Evolutionary conservation across 1,140 invertebrate species (phyloP).

Genomic region (Drosophila parabipectinata): DNA sequence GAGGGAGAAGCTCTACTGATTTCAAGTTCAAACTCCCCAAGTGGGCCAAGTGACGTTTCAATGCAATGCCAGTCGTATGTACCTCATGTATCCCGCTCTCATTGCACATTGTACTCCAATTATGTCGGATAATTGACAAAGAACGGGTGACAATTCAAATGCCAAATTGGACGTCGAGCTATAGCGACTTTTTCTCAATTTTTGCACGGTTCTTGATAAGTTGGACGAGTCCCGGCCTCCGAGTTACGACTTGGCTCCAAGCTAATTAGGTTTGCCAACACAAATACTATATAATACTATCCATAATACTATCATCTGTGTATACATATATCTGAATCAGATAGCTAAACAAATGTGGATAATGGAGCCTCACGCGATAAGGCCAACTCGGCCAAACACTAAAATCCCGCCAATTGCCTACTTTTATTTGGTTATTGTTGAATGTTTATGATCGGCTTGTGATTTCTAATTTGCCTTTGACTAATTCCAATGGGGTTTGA

Average conservation of each 20-base stretch:
- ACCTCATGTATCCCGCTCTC: slow-evolving; percentile 4
- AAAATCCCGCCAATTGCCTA: neutral
- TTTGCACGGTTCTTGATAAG: slow-evolving; percentile 47
- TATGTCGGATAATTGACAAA: slow-evolving; percentile 67
- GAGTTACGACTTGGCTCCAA: slow-evolving; percentile 32
- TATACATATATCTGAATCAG: slow-evolving; percentile 21
- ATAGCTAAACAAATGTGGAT: slow-evolving; percentile 9
- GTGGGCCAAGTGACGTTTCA: slow-evolving; percentile 49
- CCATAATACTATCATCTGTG: neutral
- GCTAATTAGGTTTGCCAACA: slow-evolving; percentile 72
- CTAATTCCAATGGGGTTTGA: slow-evolving; percentile 17
- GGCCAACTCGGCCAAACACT: slow-evolving; percentile 9
- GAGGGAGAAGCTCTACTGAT: slow-evolving; percentile 4
- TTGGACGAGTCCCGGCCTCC: slow-evolving; percentile 13
- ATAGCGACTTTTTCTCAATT: slow-evolving; percentile 22
- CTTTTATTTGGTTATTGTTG: slow-evolving; percentile 21
- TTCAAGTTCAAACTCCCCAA: slow-evolving; percentile 70
- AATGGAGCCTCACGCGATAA: neutral
- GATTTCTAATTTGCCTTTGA: slow-evolving; percentile 40
- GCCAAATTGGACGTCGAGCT: slow-evolving; percentile 45
- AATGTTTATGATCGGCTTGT: slow-evolving; percentile 25
- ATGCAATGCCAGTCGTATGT: slow-evolving; percentile 29
- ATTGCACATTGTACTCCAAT: slow-evolving; percentile 71
- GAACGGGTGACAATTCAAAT: slow-evolving; percentile 73
- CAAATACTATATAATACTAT: slow-evolving; percentile 5